A percentile compares a stretch with the other conserved stretches of the same genome.
Evolutionary conservation across 2,113 vertebrate genomes (phyloP).

Genomic region (Oenanthe oenanthe): DNA sequence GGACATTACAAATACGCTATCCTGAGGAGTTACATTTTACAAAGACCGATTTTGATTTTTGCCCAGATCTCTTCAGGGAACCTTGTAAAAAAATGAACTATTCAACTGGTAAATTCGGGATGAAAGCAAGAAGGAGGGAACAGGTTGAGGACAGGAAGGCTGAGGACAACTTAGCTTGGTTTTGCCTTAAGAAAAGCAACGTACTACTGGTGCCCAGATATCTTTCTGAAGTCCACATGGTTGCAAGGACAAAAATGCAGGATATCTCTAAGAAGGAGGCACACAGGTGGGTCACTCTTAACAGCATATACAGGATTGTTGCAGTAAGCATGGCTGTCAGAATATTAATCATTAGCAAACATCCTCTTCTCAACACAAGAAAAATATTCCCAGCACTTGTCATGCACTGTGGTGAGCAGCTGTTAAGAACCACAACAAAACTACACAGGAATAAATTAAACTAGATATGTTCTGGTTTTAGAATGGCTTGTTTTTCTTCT

Average conservation of each 20-base stretch:
- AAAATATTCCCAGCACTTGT: neutral
- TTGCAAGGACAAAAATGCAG: neutral
- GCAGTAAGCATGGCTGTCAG: neutral
- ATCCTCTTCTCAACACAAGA: neutral
- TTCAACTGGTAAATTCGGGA: neutral
- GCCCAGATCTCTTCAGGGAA: neutral
- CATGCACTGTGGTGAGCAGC: neutral
- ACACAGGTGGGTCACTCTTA: neutral
- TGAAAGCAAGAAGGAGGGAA: neutral
- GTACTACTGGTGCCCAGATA: neutral
- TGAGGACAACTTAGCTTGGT: neutral
- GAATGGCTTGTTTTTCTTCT: neutral
- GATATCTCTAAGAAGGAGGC: neutral
- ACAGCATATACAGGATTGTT: neutral
- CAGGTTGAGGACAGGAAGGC: neutral
- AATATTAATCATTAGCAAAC: neutral
- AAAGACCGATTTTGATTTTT: neutral
- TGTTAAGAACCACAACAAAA: neutral
- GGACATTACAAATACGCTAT: neutral
- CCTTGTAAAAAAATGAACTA: neutral
- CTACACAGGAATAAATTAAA: neutral
- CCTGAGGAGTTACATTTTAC: neutral
- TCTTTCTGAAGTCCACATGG: neutral
- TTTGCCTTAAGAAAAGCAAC: neutral
- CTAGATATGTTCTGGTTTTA: neutral